phyloP scores from a whole-genome alignment of 2,888 invertebrate genomes.

The Limnephilus auricula region DNA sequence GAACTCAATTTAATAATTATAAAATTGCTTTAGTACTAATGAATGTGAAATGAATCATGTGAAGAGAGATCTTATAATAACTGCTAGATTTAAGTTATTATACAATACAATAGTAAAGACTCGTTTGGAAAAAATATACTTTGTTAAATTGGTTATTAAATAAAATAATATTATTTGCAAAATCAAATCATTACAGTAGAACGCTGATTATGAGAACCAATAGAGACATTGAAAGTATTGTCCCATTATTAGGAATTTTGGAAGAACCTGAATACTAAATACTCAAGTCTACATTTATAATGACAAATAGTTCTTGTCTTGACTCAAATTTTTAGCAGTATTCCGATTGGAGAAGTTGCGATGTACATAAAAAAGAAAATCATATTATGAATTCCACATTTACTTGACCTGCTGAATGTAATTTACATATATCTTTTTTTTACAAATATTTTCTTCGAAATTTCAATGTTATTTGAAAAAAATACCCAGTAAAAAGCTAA shows the following conservation, averaged over 20 bases:
- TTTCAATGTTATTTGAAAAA: not conserved
- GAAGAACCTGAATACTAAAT: not conserved
- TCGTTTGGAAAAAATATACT: not conserved
- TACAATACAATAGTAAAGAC: not conserved
- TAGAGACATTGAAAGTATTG: not conserved
- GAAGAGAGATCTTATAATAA: not conserved
- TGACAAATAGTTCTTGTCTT: not conserved
- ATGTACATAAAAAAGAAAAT: not conserved
- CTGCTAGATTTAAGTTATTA: not conserved
- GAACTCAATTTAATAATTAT: conserved; percentile 10
- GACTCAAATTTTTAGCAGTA: not conserved
- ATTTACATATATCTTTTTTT: not conserved
- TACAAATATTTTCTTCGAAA: not conserved
- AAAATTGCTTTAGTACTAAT: conserved; percentile 23
- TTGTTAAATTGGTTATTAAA: not conserved
- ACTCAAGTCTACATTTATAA: not conserved
- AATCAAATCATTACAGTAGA: too few relatives aligned
- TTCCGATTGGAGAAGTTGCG: not conserved
- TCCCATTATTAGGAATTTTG: not conserved
- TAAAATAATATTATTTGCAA: too few relatives aligned
- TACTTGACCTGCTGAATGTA: not conserved
- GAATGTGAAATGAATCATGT: conserved; percentile 11
- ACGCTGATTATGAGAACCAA: not conserved
- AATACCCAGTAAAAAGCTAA: not conserved
- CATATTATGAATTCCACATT: not conserved